These are phyloP conservation scores for Semicossyphus pulcher DNA, from an alignment of 2,113 vertebrate genomes.

Conservation along the genomic window DNA sequence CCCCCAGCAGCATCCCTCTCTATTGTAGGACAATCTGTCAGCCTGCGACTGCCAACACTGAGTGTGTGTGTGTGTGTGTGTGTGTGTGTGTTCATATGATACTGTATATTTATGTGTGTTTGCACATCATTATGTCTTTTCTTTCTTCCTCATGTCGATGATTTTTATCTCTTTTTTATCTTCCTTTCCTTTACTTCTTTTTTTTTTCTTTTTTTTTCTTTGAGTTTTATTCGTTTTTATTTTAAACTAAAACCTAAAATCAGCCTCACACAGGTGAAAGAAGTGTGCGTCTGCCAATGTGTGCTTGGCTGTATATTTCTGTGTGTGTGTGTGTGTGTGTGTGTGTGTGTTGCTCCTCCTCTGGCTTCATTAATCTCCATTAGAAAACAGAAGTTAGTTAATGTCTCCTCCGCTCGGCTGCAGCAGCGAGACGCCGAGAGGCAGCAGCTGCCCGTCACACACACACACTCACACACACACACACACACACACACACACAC, in stretches of 20 bases:
- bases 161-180: too few relatives aligned
- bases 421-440: conserved; percentile 65
- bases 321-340: conserved; percentile 22
- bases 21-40: conserved; percentile 65
- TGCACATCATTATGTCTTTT: neutral
- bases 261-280: conserved; percentile 18
- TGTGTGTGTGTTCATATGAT: neutral
- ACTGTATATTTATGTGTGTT: neutral
- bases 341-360: conserved; percentile 38
- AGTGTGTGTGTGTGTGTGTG: conserved; percentile 17
- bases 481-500: conserved; percentile 32
- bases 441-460: conserved; percentile 59
- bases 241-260: conserved; percentile 3
- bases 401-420: conserved; percentile 80
- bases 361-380: conserved; percentile 86
- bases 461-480: conserved; percentile 33
- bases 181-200: neutral
- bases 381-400: conserved; percentile 87
- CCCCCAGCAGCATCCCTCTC: conserved; percentile 35
- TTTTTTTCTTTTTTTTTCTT: neutral
- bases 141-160: neutral
- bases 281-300: neutral
- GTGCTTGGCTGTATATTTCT: conserved; percentile 6
- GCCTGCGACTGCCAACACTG: conserved; percentile 49
- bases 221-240: neutral